Evolutionary conservation across 2,797 vertebrate genomes (phyloP).

Genomic region (Pteronotus mesoamericanus): DNA sequence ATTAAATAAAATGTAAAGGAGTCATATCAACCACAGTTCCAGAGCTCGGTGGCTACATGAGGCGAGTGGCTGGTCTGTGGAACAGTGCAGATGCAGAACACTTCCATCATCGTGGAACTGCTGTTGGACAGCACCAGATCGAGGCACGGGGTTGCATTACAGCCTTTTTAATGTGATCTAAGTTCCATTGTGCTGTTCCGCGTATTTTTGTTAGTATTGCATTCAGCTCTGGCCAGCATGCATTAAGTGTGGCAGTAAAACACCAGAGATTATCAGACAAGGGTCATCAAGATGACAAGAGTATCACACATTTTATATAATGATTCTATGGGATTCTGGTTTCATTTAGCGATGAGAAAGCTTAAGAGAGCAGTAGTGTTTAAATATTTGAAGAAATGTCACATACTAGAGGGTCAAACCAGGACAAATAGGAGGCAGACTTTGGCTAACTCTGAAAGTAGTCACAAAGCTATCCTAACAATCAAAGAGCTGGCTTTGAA

Average conservation of each 20-base stretch:
- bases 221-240: background rate
- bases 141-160: background rate
- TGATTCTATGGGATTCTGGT: background rate
- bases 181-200: background rate
- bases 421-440: background rate
- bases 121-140: background rate
- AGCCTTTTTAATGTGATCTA: background rate
- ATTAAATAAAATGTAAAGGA: background rate
- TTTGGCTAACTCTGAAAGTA: constrained; percentile 34
- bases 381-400: constrained; percentile 32
- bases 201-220: background rate
- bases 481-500: constrained; percentile 37
- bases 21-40: background rate
- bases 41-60: background rate
- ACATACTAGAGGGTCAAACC: constrained; percentile 12
- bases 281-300: background rate
- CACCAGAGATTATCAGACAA: background rate
- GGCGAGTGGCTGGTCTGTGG: background rate
- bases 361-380: background rate
- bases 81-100: background rate
- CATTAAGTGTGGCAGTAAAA: background rate
- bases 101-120: background rate
- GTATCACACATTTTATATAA: background rate
- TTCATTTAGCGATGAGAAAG: background rate
- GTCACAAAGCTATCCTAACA: constrained; percentile 19